These are phyloP conservation scores for Thaleichthys pacificus DNA, from an alignment of 2,797 vertebrate species.

Conservation along the genomic window DNA sequence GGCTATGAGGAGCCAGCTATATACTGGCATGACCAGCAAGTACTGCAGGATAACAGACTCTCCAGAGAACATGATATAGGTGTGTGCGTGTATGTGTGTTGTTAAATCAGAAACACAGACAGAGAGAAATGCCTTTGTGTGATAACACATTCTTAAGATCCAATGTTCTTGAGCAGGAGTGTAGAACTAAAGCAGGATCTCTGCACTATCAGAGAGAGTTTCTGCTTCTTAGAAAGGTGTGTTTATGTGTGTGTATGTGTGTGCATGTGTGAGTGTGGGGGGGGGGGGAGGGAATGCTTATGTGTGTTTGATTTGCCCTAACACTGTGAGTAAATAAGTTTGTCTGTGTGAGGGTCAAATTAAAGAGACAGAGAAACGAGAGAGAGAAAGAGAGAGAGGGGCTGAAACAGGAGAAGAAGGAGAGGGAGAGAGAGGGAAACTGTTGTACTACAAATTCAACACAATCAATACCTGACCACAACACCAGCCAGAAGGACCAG, in stretches of 20 bases:
- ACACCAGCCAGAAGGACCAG: constrained; percentile 31
- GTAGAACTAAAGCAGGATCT: background rate
- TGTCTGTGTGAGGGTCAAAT: too few species aligned
- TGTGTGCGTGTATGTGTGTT: constrained; percentile 13
- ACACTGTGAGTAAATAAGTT: too few species aligned
- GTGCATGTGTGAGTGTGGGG: too few species aligned
- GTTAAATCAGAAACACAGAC: constrained; percentile 49
- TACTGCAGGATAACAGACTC: constrained; percentile 77
- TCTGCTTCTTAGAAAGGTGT: too few species aligned
- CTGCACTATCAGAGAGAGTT: too few species aligned
- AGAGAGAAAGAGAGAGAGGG: too few species aligned
- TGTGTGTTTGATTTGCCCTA: too few species aligned
- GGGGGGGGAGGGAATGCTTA: too few species aligned
- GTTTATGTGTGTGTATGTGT: too few species aligned
- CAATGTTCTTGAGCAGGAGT: constrained; percentile 32
- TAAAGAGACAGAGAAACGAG: too few species aligned
- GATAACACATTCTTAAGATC: constrained; percentile 37
- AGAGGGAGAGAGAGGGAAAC: constrained; percentile 21
- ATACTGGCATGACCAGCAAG: constrained; percentile 73
- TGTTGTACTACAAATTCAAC: constrained; percentile 43
- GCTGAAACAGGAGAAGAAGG: constrained; percentile 7
- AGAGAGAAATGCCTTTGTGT: constrained; percentile 25
- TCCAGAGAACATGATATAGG: constrained; percentile 58
- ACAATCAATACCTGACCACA: constrained; percentile 66
- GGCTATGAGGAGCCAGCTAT: constrained; percentile 73